These are phyloP conservation scores for Pandion haliaetus DNA, from an alignment of 2,113 vertebrate genomes.

Conservation along the genomic window DNA sequence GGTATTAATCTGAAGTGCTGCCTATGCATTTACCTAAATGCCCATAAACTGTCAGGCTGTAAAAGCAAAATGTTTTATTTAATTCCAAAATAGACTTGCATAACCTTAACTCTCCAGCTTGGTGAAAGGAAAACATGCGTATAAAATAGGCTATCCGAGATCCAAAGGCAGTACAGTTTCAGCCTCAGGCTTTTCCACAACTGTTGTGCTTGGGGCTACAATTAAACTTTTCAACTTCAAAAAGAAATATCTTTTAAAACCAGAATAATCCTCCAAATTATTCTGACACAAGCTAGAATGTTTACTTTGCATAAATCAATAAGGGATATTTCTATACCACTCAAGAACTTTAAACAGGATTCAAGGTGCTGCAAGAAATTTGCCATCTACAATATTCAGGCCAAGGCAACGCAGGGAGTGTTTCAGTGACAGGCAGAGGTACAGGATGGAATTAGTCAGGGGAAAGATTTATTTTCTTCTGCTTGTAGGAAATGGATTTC, in stretches of 20 bases:
- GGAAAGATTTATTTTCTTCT: not conserved
- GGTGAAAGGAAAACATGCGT: not conserved
- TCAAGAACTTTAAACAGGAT: not conserved
- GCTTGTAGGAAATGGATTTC: not conserved
- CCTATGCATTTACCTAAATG: not conserved
- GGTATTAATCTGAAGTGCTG: not conserved
- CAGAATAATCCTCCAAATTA: not conserved
- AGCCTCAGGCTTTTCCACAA: constrained; percentile 4
- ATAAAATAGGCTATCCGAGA: not conserved
- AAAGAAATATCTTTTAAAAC: not conserved
- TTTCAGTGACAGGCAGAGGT: not conserved
- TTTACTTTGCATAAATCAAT: not conserved
- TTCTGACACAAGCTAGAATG: not conserved
- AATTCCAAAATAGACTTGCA: not conserved
- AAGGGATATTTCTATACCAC: not conserved
- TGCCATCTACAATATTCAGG: not conserved
- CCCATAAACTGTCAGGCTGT: not conserved
- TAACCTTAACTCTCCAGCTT: not conserved
- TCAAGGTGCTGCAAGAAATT: not conserved
- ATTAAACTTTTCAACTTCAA: constrained; percentile 42
- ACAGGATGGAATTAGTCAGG: not conserved
- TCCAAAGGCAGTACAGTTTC: not conserved
- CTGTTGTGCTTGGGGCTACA: constrained; percentile 3
- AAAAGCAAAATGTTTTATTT: constrained; percentile 21
- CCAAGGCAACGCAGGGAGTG: fast-evolving